phyloP scores from a whole-genome alignment of 1,140 invertebrate genomes.

The Bursaphelenchus mucronatus region DNA sequence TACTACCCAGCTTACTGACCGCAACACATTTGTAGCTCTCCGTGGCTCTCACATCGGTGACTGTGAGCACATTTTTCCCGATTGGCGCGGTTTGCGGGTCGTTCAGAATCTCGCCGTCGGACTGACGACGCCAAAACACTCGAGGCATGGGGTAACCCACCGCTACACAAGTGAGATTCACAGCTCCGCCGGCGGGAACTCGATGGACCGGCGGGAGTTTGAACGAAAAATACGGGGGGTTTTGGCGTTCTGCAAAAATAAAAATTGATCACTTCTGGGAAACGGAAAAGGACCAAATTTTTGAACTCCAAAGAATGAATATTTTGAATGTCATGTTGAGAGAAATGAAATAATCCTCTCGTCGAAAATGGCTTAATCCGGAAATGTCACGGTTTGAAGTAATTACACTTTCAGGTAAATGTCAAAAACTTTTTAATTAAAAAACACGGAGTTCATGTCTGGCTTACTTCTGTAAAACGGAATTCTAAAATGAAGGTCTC shows the following conservation, averaged over 20 bases:
- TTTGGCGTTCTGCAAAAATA: conserved; percentile 74
- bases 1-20: conserved; percentile 83
- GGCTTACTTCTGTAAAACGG: no score
- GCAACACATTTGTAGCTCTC: conserved; percentile 95
- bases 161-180: conserved; percentile 92
- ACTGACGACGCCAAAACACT: conserved; percentile 71
- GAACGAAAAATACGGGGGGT: conserved; percentile 84
- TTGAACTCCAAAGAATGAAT: background rate
- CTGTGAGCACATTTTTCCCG: conserved; percentile 73
- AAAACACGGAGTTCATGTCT: no score
- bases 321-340: no score
- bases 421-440: no score
- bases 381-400: no score
- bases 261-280: no score
- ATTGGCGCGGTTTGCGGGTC: conserved; percentile 59
- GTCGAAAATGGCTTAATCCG: no score
- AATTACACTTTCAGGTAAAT: no score
- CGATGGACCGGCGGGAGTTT: conserved; percentile 76
- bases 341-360: no score
- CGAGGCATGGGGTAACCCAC: conserved; percentile 93
- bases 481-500: no score
- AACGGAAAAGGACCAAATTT: background rate
- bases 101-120: conserved; percentile 32
- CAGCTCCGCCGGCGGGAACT: conserved; percentile 79
- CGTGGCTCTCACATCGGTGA: conserved; percentile 81